phyloP scores from a whole-genome alignment of 2,113 vertebrate genomes.

The Craseonycteris thonglongyai region DNA sequence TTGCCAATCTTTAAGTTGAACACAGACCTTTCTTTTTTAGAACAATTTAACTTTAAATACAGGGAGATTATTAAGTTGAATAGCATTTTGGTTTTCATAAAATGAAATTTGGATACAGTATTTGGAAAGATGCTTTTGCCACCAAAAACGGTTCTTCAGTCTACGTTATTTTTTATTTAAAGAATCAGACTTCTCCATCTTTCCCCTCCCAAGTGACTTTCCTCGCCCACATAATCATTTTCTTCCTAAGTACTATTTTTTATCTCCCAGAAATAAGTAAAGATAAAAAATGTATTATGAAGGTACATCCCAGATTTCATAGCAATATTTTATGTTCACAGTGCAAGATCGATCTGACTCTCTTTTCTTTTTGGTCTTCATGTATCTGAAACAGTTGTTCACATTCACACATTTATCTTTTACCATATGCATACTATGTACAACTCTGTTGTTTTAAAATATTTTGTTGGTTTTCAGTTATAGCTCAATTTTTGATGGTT shows the following conservation, averaged over 20 bases:
- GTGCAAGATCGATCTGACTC: constrained; percentile 68
- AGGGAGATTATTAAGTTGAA: background rate
- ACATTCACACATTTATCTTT: constrained; percentile 56
- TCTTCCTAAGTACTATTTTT: background rate
- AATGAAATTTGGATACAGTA: background rate
- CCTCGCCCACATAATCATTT: background rate
- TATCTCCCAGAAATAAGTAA: background rate
- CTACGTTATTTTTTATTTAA: background rate
- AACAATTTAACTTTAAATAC: constrained; percentile 4
- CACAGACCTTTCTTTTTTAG: background rate
- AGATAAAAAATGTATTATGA: constrained; percentile 17
- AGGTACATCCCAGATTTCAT: constrained; percentile 46
- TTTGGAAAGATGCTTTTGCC: background rate
- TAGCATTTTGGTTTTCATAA: background rate
- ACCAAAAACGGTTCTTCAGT: background rate
- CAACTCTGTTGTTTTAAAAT: constrained; percentile 74
- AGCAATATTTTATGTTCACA: constrained; percentile 72
- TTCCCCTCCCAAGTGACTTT: background rate
- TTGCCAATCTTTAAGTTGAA: background rate
- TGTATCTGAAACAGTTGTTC: constrained; percentile 71
- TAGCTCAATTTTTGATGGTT: constrained; percentile 69
- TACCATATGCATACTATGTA: constrained; percentile 50
- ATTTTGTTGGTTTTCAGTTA: constrained; percentile 67
- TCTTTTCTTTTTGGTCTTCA: constrained; percentile 51
- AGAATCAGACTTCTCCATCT: background rate